A percentile compares a stretch with the other conserved stretches of the same genome.
These are phyloP conservation scores for Phrynocephalus guinanensis DNA, from an alignment of 2,797 vertebrate genomes.

Conservation along the genomic window DNA sequence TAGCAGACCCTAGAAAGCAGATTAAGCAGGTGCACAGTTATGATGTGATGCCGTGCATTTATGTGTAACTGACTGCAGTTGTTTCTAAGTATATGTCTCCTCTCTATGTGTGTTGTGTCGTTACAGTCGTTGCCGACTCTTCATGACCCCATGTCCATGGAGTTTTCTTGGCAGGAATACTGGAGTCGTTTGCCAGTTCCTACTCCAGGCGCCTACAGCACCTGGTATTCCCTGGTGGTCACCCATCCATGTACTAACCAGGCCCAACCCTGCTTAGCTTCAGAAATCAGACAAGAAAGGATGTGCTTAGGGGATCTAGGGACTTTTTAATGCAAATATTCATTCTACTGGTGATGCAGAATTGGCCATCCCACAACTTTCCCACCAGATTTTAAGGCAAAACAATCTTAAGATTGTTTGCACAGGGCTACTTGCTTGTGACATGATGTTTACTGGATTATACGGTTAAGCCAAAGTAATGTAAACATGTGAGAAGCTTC, in stretches of 20 bases:
- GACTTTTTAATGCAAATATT: neutral
- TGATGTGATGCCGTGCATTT: neutral
- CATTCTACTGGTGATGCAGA: neutral
- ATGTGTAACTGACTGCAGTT: neutral
- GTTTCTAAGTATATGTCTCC: neutral
- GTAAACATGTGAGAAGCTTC: neutral
- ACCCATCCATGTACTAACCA: too few species aligned
- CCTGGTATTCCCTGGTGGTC: too few species aligned
- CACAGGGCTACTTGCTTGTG: neutral
- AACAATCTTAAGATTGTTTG: neutral
- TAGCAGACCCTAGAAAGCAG: neutral
- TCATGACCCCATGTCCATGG: too few species aligned
- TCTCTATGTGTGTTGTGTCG: too few species aligned
- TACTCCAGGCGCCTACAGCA: too few species aligned
- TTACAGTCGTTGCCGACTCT: too few species aligned
- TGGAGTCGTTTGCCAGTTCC: too few species aligned
- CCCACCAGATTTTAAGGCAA: neutral
- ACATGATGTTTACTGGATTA: neutral
- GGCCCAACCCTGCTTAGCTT: too few species aligned
- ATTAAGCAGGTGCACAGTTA: neutral
- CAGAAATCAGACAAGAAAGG: too few species aligned
- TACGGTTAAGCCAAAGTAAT: neutral
- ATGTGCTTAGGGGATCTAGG: too few species aligned
- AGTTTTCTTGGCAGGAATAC: too few species aligned
- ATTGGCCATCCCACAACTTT: neutral